Base-by-base conservation (phyloP, 2,113 vertebrate genomes). In the Sylvietta virens region DNA sequence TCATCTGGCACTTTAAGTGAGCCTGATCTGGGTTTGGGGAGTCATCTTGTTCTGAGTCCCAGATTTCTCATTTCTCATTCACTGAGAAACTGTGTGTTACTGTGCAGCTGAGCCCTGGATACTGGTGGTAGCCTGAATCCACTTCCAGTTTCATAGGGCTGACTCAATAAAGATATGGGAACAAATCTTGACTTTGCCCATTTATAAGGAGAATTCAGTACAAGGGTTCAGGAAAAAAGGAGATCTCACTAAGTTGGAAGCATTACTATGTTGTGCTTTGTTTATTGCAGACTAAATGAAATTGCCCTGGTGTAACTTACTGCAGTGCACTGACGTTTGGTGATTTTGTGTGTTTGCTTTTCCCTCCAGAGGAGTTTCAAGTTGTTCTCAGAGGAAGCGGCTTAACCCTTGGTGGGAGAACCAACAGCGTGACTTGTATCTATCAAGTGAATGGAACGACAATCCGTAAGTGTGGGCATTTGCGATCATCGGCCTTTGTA, bases 321-420 rank as follows among this genome's bases (percentile, higher is more conserved):
- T 35, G 47, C 54, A 66, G 4, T 22, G 17, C 33, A 44, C 30
- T 78, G 30, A 66, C 58, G 18, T 51, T 15, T 13, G 13, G 15
- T 70, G 19, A 82, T 48, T 53, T 24, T 5, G 6, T 47, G 18
- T 81, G 93, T 79, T 91, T 91, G 6, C 42, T 95, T 95, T 95
- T 56, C n/a, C 78, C 85, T 97, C 7, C 97, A 99, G 99, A 99
- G 96, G 96, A 99, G 72, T 99, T 99, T 88, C 97, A 99, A 44
- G 98, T 99, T 30, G 99, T 99, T 67, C 97, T 99, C 56, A 96
- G 94, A 88, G 99, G 99, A 90, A 99, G 98, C 24, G 99, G 98
- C 85, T 98, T 99, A 96, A 92, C 78, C 3, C n/a, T 98, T 3
- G 99, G 98, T 15, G 98, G 97, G 60, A 98, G 67, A 72, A 96